Evolutionary conservation across 2,888 invertebrate species (phyloP).

Genomic region (Anaspis maculata): DNA sequence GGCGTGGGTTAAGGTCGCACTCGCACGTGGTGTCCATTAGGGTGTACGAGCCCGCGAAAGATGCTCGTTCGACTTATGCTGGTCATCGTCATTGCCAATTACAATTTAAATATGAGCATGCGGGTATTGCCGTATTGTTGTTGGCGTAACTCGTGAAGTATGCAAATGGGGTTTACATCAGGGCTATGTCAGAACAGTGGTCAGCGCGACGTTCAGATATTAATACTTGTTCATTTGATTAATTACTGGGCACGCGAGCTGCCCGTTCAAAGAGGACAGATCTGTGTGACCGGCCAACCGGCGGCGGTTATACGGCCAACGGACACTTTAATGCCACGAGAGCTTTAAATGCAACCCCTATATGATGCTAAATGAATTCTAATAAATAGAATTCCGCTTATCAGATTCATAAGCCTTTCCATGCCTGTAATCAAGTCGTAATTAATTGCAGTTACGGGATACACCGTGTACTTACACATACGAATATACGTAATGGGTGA

Average conservation of each 20-base stretch:
- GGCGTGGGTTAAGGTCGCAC: no score
- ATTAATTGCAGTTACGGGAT: constrained; percentile 15
- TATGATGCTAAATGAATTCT: constrained; percentile 12
- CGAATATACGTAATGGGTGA: no score
- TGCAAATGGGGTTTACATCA: constrained; percentile 34
- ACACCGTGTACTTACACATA: no score
- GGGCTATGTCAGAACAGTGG: constrained; percentile 27
- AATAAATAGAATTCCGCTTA: constrained; percentile 14
- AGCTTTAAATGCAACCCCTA: constrained; percentile 9
- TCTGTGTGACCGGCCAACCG: constrained; percentile 8
- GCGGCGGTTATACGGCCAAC: constrained; percentile 5
- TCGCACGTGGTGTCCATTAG: constrained; percentile 32
- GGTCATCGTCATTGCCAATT: constrained; percentile 38
- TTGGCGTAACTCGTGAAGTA: constrained; percentile 18
- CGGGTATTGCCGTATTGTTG: constrained; percentile 33
- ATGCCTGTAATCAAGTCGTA: constrained; percentile 12
- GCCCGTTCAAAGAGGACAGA: constrained; percentile 10
- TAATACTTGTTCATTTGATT: constrained; percentile 34
- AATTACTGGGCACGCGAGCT: constrained; percentile 23
- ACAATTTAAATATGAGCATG: constrained; percentile 32
- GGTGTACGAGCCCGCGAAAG: constrained; percentile 24
- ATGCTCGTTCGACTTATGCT: constrained; percentile 31
- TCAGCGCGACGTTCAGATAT: constrained; percentile 34
- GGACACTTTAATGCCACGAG: constrained; percentile 6
- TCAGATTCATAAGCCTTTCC: constrained; percentile 14